Evolutionary conservation across 2,797 vertebrate species (phyloP), one percentile per base, ranked within the genome.

Genomic region (Epinephelus coioides): DNA sequence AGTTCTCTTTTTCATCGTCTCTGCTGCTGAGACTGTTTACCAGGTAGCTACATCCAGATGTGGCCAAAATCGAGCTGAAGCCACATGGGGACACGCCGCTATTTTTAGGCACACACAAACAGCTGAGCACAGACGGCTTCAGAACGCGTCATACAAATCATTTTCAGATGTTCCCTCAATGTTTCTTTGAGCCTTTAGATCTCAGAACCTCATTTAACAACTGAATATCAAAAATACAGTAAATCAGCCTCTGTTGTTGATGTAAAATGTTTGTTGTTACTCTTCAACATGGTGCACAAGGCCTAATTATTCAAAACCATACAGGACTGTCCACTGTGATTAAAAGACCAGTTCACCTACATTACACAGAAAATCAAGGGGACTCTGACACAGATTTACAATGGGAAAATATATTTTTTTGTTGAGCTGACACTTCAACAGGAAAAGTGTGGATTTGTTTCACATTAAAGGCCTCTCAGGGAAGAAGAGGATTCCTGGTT

Each of bases 71-170:
- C 30, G 38, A 51, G 9, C 27, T 11, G 63, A 65, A 74, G 66
- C 50, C 67, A 1, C 81, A 73, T 17, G 56, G 75, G 90, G 70
- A 71, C 12, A 10, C 6, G 0, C 40, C 1, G 60, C 57, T 91
- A 86, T 90, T 92, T 85, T 86, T 85, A 87, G 79, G 15, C 50
- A 13, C n/a, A 14, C 47, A 8, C 51, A 38, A 62, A 74, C 84
- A 84, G 83, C 78, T 88, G 89, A 88, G 83, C 63, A 51, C 72
- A 43, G 79, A 6, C 67, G 12, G 44, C 4, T 13, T 9, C 30
- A 34, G 62, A 51, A 80, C 11, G 0, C 62, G 50, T 67, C 34
- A 43, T 23, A 25, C 17, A 56, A 54, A 69, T 54, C 0, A 68
- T 60, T 68, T 77, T 60, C 49, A 73, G 25, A 71, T 76, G 54